Base-by-base conservation (phyloP, 2,113 vertebrate genomes). In the Anthoscopus minutus region DNA sequence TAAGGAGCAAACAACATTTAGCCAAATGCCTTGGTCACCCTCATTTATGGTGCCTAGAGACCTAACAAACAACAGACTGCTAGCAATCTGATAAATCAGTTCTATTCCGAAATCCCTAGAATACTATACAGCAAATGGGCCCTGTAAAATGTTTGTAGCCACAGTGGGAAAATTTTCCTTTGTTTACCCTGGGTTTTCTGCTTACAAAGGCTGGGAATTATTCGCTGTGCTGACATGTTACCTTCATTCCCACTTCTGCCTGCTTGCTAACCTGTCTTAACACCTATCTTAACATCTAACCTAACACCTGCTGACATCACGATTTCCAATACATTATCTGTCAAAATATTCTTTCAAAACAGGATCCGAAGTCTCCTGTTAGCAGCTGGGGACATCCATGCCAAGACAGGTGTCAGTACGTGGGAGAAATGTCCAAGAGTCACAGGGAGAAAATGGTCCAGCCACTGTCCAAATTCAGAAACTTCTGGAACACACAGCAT, bases 61-160 rank as follows among this genome's bases (percentile, higher is more conserved):
- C 87, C 85, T 93, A 96, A 94, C 94, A 97, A 97, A 95, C 66
- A 95, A 92, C 87, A 95, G 85, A 74, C 82, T 53, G 67, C 74
- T 44, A 64, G 85, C 40, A 88, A 89, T 93, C 72, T 67, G 79
- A 89, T 64, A 72, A 81, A 82, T n/a, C 13, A 1, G 35, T 30
- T 78, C 79, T 88, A 42, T 77, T 85, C 93, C 3, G 6, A 93
- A 92, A 95, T 86, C 81, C 74, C 74, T 67, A 66, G 6, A 51
- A 93, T 21, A 79, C 30, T 13, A 66, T 18, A 60, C 6, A 83
- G 79, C 30, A 77, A 92, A 80, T 12, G 35, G n/a, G 12, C 47
- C 65, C 10, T 57, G 19, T 50, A 77, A 89, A 94, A 80, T 37
- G 7, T 53, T 53, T 67, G 47, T 35, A 69, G 51, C 37, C 79